Base-by-base conservation (phyloP, 2,113 vertebrate genomes). In the Ariopsis seemanni region DNA sequence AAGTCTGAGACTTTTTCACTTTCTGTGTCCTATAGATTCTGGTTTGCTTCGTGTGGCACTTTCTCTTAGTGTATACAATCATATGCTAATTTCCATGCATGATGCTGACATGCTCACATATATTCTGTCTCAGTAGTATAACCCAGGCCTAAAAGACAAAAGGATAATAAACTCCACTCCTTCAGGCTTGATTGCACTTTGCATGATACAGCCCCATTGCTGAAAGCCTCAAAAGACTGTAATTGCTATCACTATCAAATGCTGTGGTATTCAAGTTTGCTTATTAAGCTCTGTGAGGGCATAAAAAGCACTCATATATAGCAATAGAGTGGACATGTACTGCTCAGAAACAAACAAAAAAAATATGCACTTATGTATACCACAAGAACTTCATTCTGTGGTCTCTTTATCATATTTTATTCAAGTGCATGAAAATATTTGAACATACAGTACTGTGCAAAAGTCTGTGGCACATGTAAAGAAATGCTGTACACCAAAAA, bases 131-230 rank as follows among this genome's bases (percentile, higher is more conserved):
- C 62, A 25, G 62, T n/a, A 60, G 58, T 60, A 18, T 17, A 63
- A 63, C 8, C 62, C 62, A 67, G 25, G 30, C 14, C 1, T 30
- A 71, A 71, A 71, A 18, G 7, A 18, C 69, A 34, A 71, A 71
- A 34, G 69, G 27, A 71, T 71, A 15, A 71, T 42, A 30, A 69
- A 22, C 25, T 71, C 48, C n/a, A 10, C 25, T 71, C 50, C 50
- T 55, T 48, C 25, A 83, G 63, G 62, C 34, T 60, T 81, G 57
- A 81, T 79, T 81, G 17, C 30, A 82, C 55, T 48, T 82, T 2
- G 80, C 27, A 82, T 82, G 80, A 62, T 82, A 25, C 25, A 65
- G 10, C 25, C 9, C 8, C 20, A 25, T 69, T 69, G 5, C 69
- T 34, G 30, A 71, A 71, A 0, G n/a, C 0, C 69, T 71, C 14